Conservation (phyloP, 1,140 invertebrate species). For the Bombus balteatus region DNA sequence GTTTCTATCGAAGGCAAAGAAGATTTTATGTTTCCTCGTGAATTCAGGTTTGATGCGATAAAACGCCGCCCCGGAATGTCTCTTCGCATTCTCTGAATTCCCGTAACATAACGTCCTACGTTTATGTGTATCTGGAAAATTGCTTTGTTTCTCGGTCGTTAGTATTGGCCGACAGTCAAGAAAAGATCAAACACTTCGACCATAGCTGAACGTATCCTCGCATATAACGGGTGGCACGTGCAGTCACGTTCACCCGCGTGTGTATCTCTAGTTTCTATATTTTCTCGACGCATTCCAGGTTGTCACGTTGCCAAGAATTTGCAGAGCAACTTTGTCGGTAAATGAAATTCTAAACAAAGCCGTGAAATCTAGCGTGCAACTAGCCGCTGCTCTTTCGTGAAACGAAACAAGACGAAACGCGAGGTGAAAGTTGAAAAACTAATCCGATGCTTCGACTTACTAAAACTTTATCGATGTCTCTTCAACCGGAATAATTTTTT, state of each 20-base stretch:
- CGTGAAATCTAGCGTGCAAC: constrained; percentile 13
- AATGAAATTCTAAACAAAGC: constrained; percentile 45
- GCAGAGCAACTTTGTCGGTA: constrained; percentile 27
- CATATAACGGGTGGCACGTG: constrained; percentile 14
- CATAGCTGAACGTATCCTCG: constrained; percentile 12
- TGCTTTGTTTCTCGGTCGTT: constrained; percentile 5
- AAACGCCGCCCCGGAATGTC: background rate
- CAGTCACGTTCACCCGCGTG: background rate
- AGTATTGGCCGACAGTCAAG: constrained; percentile 45
- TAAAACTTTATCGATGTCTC: background rate
- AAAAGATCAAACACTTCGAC: constrained; percentile 42
- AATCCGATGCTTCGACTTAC: no score
- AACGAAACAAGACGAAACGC: background rate
- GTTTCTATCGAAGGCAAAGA: no score
- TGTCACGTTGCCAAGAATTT: constrained; percentile 46
- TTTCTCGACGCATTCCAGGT: background rate
- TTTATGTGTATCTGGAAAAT: constrained; percentile 17
- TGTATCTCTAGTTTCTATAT: background rate
- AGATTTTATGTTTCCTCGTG: background rate
- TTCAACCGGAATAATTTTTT: background rate
- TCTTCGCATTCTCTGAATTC: background rate
- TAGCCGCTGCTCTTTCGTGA: background rate
- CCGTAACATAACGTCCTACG: background rate
- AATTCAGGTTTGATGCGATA: background rate
- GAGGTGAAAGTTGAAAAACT: background rate